These are phyloP conservation scores for Ranitomeya imitator DNA, from an alignment of 2,113 vertebrate species.

Conservation along the genomic window DNA sequence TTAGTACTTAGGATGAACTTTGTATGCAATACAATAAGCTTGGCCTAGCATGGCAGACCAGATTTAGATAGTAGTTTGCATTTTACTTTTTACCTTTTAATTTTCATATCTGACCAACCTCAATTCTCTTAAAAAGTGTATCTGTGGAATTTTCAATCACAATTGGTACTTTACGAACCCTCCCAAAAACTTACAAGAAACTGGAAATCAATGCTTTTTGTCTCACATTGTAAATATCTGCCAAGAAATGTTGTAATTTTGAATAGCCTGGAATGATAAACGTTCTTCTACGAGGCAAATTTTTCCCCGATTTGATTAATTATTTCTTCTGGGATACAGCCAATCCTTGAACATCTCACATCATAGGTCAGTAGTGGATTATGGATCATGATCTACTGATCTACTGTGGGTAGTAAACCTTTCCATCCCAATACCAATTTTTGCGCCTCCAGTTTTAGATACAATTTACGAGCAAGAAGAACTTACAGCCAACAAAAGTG, in stretches of 20 bases:
- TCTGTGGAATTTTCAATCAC: conserved; percentile 28
- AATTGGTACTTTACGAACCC: background rate
- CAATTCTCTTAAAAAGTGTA: conserved; percentile 2
- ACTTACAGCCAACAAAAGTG: background rate
- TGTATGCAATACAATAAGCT: conserved; percentile 85
- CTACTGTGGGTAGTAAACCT: background rate
- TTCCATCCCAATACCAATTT: background rate
- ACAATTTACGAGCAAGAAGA: background rate
- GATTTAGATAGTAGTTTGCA: conserved; percentile 70
- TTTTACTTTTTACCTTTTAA: conserved; percentile 59
- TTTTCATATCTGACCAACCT: conserved; percentile 54
- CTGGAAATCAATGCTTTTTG: background rate
- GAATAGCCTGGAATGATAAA: background rate
- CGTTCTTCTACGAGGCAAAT: background rate
- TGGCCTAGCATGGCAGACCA: conserved; percentile 80
- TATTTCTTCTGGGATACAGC: background rate
- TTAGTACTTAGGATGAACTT: conserved; percentile 84
- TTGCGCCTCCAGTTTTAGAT: background rate
- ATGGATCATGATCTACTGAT: background rate
- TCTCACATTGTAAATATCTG: background rate
- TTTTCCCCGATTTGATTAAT: background rate
- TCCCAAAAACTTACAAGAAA: background rate
- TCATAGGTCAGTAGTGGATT: background rate
- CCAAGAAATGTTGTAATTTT: background rate
- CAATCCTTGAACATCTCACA: background rate